Base-by-base conservation (phyloP, 2,888 invertebrate genomes). In the Machimus atricapillus region DNA sequence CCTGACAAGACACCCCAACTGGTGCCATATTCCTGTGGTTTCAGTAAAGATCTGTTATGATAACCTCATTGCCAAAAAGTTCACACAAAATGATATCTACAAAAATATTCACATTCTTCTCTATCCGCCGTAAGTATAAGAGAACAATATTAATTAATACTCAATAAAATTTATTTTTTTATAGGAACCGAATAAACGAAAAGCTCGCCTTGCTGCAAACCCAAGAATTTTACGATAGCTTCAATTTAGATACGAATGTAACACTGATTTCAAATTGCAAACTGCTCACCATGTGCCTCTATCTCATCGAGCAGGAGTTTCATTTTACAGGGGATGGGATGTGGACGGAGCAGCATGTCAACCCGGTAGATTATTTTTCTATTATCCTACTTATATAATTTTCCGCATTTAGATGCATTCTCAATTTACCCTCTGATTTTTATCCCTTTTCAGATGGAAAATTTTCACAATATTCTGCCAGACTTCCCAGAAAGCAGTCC, bases 291-390 rank as follows among this genome's bases (percentile, higher is more conserved):
- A 91, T 96, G 43, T 94, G 95, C 85, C 90, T 96, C 76, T 97
- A 97, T 90, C 93, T 95, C 87, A 94, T 97, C 31, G 97, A 97
- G 91, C 94, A 94, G 89, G 94, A 95, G 89, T 94, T 94, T 91
- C 95, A 96, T 91, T 97, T 97, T 90, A 95, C 94, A 16, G 96
- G 96, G 0, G 95, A 96, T 90, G 96, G 96, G 0, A 94, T 97
- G 66, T 96, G 96, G 96, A 91, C 91, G 0, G 92, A 93, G 82
- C 91, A 92, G 78, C 91, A 91, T 85, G 89, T 90, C 7, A 90
- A 91, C 74, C 91, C 91, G 52, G 91, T 92, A 19, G 91, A 14
- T 4, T 4, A 16, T 16, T 43, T 43, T 12, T 14, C 43, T 5
- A 8, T 46, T 16, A 46, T 91, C 34, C 0, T 27, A 14, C 19